Conservation (phyloP, 92 coral and sea anemone species). For the Anthopleura xanthogrammica region DNA sequence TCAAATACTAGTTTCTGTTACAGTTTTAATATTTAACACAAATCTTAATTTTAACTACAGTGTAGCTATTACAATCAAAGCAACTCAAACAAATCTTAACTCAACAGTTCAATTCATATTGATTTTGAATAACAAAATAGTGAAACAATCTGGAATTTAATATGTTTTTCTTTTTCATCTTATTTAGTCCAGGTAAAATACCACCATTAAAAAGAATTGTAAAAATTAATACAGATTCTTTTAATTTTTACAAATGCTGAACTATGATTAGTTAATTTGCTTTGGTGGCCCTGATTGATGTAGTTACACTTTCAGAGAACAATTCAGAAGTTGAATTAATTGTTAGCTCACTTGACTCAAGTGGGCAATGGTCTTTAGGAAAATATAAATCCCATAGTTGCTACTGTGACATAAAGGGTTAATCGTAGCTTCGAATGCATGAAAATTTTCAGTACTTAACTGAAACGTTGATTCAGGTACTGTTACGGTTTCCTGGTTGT, state of each 20-base stretch:
- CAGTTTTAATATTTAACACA: too few relatives aligned
- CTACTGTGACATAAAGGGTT: slow-evolving; percentile 1
- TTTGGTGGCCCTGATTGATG: neutral
- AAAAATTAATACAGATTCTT: neutral
- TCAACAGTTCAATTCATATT: too few relatives aligned
- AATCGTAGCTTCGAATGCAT: neutral
- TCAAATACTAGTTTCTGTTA: too few relatives aligned
- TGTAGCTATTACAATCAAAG: too few relatives aligned
- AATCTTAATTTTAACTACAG: too few relatives aligned
- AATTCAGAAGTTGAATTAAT: neutral
- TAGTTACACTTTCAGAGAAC: slow-evolving; percentile 2
- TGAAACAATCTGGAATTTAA: too few relatives aligned
- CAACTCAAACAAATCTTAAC: neutral
- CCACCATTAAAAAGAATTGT: too few relatives aligned
- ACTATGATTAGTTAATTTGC: neutral
- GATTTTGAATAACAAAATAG: too few relatives aligned
- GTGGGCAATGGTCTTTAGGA: slow-evolving; percentile 1
- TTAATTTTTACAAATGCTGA: neutral
- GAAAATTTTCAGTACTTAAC: neutral
- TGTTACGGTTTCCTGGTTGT: neutral
- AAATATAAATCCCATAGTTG: neutral
- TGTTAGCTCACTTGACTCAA: neutral
- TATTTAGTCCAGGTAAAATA: neutral
- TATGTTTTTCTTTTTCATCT: neutral
- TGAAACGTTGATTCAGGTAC: neutral